These are phyloP conservation scores for Enteromius trimaculatus DNA, from an alignment of 2,797 vertebrate species.

Conservation along the genomic window DNA sequence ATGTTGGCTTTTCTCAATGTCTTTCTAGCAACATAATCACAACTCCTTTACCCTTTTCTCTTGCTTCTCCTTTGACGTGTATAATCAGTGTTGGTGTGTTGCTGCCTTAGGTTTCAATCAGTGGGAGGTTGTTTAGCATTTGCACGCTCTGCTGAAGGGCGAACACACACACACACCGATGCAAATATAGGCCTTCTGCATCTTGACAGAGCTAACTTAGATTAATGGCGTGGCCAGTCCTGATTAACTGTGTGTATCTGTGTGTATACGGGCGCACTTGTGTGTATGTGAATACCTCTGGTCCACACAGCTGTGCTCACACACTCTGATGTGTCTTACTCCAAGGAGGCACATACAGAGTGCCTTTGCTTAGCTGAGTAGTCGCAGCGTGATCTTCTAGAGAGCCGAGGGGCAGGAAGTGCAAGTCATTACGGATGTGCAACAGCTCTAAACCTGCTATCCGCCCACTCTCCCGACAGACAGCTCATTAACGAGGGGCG, in stretches of 20 bases:
- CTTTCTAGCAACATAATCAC: constrained; percentile 1
- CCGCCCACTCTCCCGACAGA: constrained; percentile 22
- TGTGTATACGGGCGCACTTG: background rate
- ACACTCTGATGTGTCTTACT: constrained; percentile 30
- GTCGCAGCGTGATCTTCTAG: constrained; percentile 3
- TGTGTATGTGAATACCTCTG: background rate
- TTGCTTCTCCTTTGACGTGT: constrained; percentile 35
- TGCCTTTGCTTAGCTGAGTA: constrained; percentile 25
- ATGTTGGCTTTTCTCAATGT: background rate
- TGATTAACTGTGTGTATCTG: constrained; percentile 7
- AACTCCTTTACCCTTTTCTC: constrained; percentile 40
- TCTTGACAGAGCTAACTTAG: constrained; percentile 46
- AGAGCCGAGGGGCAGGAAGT: constrained; percentile 34
- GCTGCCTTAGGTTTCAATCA: constrained; percentile 39
- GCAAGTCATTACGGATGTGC: constrained; percentile 44
- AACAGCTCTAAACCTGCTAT: constrained; percentile 37
- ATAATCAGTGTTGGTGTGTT: constrained; percentile 36
- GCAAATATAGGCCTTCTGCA: constrained; percentile 25
- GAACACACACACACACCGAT: background rate
- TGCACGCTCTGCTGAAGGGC: constrained; percentile 44
- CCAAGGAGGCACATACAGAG: background rate
- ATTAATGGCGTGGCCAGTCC: constrained; percentile 34
- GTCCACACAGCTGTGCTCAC: background rate
- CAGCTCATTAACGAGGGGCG: constrained; percentile 31
- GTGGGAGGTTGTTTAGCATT: constrained; percentile 37